Conservation (phyloP, 92 coral and sea anemone species). For the Palythoa grandis region DNA sequence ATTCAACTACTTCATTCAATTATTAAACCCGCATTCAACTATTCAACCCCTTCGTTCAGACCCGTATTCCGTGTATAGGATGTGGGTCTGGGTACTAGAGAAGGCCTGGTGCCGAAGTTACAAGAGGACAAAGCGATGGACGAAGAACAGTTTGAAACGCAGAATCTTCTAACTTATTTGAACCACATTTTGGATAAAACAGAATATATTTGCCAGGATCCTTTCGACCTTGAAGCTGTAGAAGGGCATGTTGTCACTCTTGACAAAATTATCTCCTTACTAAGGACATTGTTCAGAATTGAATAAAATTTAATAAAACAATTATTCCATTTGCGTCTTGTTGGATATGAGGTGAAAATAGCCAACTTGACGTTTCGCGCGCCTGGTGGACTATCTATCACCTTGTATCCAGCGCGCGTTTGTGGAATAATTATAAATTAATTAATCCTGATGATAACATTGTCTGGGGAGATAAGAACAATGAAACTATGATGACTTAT, state of each 20-base stretch:
- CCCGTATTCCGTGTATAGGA: background rate
- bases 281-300: slow-evolving; percentile 19
- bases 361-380: too few species aligned
- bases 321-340: too few species aligned
- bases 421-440: too few species aligned
- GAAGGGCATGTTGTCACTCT: slow-evolving; percentile 50
- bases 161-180: slow-evolving; percentile 18
- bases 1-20: background rate
- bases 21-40: background rate
- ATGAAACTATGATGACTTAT: too few species aligned
- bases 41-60: background rate
- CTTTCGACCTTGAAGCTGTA: slow-evolving; percentile 47
- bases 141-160: slow-evolving; percentile 20
- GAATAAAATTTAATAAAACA: too few species aligned
- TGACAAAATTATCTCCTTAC: slow-evolving; percentile 47
- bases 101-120: slow-evolving; percentile 28
- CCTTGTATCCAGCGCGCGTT: too few species aligned
- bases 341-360: too few species aligned
- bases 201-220: slow-evolving; percentile 37
- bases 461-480: too few species aligned
- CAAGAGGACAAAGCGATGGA: slow-evolving; percentile 44
- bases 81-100: slow-evolving; percentile 13
- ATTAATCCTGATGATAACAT: too few species aligned
- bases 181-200: slow-evolving; percentile 47
- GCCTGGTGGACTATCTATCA: too few species aligned